Evolutionary conservation across 1,140 invertebrate genomes (phyloP), one percentile per base, ranked within the genome.

Genomic region (Drosophila micromelanica): DNA sequence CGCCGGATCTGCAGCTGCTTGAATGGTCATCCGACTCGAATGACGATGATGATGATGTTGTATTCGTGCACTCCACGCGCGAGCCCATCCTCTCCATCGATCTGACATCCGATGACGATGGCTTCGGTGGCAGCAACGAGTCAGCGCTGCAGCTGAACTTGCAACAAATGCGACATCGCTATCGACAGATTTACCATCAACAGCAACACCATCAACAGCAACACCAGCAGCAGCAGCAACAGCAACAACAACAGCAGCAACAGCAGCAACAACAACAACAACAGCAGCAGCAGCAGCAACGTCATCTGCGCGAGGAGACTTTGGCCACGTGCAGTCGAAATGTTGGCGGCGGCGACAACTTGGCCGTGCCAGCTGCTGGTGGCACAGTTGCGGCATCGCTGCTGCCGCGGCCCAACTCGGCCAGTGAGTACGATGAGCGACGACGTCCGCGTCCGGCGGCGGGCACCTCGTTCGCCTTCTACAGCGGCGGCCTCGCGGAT

Each of bases 1-100:
- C 96, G n/a, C 96, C 96, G 3, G 96, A 97, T 92, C 92, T 97
- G 37, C 96, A 96, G 91, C 92, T 97, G 48, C 95, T 87, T 32
- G 81, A 97, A 85, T 97, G 96, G 95, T 93, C 95, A 0, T 95
- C 95, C 0, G 95, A 96, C 86, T 94, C 94, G 0, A 87, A 89
- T 46, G 93, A 93, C 51, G 93, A 93, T 65, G 95, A 95, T 91
- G 94, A 94, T 69, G 94, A 95, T 59, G 89, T 92, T 11, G 89
- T 92, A 1, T 92, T 91, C 70, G 90, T 92, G 2, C 90, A 92
- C 78, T 92, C 91, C 12, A 92, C 87, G 8, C 64, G 85, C 3
- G 91, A 92, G 52, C 91, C 91, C 3, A 91, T 92, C 46, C 72
- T 91, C 0, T 92, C 91, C 2, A 92, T 92, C 46, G 91, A 92